phyloP scores from a whole-genome alignment of 2,888 invertebrate genomes.

The Branchipolynoe longqiensis region DNA sequence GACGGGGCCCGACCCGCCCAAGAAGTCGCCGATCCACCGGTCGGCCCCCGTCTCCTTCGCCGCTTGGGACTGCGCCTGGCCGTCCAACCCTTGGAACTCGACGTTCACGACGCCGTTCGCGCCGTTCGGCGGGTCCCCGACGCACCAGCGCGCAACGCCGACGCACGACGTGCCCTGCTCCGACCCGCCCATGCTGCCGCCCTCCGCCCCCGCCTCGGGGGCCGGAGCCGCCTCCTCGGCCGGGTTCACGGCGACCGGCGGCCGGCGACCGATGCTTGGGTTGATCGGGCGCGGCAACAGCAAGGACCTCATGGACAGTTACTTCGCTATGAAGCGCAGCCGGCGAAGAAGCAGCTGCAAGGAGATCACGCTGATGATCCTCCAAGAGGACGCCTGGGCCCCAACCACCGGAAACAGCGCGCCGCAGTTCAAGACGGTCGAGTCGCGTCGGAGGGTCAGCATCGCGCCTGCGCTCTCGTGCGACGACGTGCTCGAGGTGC shows the following conservation, averaged over 20 bases:
- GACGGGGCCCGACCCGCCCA: conserved; percentile 44
- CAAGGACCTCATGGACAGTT: conserved; percentile 47
- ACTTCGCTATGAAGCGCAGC: conserved; percentile 40
- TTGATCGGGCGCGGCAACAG: conserved; percentile 47
- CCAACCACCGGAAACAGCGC: neutral
- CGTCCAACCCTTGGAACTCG: conserved; percentile 40
- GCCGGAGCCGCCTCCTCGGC: neutral
- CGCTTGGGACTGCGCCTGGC: conserved; percentile 43
- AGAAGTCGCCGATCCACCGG: conserved; percentile 34
- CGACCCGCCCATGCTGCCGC: neutral
- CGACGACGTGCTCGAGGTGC: conserved; percentile 39
- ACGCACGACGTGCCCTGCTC: conserved; percentile 37
- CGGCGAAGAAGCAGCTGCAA: conserved; percentile 47
- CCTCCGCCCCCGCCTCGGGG: neutral
- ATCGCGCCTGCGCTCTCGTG: conserved; percentile 9
- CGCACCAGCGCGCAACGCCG: conserved; percentile 7
- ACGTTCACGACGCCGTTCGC: neutral
- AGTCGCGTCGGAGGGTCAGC: conserved; percentile 50
- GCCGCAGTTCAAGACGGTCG: conserved; percentile 40
- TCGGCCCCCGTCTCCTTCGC: conserved; percentile 25
- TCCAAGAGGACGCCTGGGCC: neutral
- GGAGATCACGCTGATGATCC: conserved; percentile 44
- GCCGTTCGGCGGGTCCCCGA: conserved; percentile 19
- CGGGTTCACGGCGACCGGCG: neutral
- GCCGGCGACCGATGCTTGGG: conserved; percentile 47